Evolutionary conservation across 2,113 vertebrate genomes (phyloP).

Genomic region (Platysternon megacephalum): DNA sequence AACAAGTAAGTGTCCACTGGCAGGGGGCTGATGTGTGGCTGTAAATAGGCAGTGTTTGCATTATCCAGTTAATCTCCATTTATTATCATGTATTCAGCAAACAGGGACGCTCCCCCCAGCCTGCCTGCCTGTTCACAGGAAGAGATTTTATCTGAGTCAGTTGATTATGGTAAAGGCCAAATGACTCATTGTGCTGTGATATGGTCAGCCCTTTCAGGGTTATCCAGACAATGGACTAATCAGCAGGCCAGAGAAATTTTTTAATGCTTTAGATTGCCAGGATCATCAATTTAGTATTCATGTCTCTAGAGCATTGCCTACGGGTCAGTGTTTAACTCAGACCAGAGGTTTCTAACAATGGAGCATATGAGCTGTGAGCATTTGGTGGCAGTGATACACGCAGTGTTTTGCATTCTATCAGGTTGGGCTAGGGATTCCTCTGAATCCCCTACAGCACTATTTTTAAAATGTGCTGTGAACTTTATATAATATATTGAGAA

Average conservation of each 20-base stretch:
- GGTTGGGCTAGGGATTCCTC: not conserved
- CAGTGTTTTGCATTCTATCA: not conserved
- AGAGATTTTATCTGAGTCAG: slow-evolving; percentile 80
- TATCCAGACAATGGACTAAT: slow-evolving; percentile 81
- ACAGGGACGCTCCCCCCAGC: slow-evolving; percentile 60
- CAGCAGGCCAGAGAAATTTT: slow-evolving; percentile 81
- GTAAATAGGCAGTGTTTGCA: slow-evolving; percentile 68
- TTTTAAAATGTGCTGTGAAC: slow-evolving; percentile 15
- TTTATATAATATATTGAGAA: not conserved
- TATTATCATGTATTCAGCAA: slow-evolving; percentile 83
- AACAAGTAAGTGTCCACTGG: slow-evolving; percentile 72
- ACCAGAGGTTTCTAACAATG: slow-evolving; percentile 29
- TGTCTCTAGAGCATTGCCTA: slow-evolving; percentile 49
- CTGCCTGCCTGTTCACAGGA: slow-evolving; percentile 79
- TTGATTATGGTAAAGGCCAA: slow-evolving; percentile 78
- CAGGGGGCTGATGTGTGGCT: slow-evolving; percentile 66
- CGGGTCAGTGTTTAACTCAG: slow-evolving; percentile 35
- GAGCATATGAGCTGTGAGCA: slow-evolving; percentile 13
- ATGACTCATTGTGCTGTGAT: slow-evolving; percentile 80
- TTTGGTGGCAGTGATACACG: not conserved
- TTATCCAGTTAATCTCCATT: slow-evolving; percentile 82
- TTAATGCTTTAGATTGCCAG: slow-evolving; percentile 74
- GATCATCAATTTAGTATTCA: slow-evolving; percentile 85
- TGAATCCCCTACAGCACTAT: slow-evolving; percentile 25
- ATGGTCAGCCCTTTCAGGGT: slow-evolving; percentile 80